These are phyloP conservation scores for Protaetia brevitarsis DNA, from an alignment of 1,140 invertebrate species.

Conservation along the genomic window DNA sequence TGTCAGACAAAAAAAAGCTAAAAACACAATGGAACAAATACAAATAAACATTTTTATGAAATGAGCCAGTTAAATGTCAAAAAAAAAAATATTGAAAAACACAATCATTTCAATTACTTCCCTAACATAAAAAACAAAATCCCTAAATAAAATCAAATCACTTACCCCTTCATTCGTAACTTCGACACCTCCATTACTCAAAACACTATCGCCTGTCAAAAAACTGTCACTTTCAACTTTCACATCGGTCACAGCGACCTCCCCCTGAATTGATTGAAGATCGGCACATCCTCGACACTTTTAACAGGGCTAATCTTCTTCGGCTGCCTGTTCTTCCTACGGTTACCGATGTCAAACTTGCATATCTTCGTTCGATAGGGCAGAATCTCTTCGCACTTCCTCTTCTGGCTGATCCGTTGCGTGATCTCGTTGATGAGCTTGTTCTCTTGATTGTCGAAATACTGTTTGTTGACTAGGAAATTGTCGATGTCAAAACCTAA, in stretches of 20 bases:
- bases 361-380: slow-evolving; percentile 33
- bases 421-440: slow-evolving; percentile 41
- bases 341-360: slow-evolving; percentile 34
- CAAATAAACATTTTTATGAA: too few relatives aligned
- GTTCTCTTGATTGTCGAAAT: slow-evolving; percentile 38
- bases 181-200: too few relatives aligned
- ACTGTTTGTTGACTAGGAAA: slow-evolving; percentile 22
- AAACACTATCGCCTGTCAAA: neutral
- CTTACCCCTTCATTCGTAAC: too few relatives aligned
- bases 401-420: slow-evolving; percentile 38
- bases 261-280: neutral
- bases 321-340: slow-evolving; percentile 41
- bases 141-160: too few relatives aligned
- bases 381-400: slow-evolving; percentile 37
- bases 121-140: too few relatives aligned
- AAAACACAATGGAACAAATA: too few relatives aligned
- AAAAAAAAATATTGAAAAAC: too few relatives aligned
- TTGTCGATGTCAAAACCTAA: slow-evolving; percentile 22
- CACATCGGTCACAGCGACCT: neutral
- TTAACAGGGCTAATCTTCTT: slow-evolving; percentile 33
- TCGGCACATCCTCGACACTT: neutral
- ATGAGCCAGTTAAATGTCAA: too few relatives aligned
- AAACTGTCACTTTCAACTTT: neutral
- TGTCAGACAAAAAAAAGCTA: too few relatives aligned
- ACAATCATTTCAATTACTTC: too few relatives aligned